These are phyloP conservation scores for Sepioteuthis lessoniana DNA, from an alignment of 2,888 invertebrate species.

Conservation along the genomic window DNA sequence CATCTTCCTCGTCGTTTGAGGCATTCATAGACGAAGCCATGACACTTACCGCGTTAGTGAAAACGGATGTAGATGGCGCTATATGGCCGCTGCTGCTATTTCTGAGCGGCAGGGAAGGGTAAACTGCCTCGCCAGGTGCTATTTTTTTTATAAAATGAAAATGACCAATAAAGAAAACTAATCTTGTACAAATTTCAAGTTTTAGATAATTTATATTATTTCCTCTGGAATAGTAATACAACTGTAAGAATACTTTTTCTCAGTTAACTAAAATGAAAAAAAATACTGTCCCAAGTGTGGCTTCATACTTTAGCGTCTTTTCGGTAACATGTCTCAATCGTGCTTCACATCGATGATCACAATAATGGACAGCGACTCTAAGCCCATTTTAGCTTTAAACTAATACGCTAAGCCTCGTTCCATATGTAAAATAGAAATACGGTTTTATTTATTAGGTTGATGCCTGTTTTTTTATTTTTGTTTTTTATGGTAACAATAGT, in stretches of 20 bases:
- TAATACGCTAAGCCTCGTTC: background rate
- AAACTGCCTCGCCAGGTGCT: constrained; percentile 42
- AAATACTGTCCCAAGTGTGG: background rate
- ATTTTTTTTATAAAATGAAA: background rate
- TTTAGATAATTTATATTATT: background rate
- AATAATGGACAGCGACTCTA: background rate
- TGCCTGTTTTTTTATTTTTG: background rate
- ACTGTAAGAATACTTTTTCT: background rate
- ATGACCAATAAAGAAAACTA: background rate
- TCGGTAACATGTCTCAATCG: background rate
- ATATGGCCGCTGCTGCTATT: constrained; percentile 38
- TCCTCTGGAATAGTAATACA: background rate
- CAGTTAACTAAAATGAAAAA: background rate
- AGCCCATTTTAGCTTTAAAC: background rate
- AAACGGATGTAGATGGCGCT: constrained; percentile 48
- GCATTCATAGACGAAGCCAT: constrained; percentile 49
- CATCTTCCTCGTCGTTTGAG: constrained; percentile 64
- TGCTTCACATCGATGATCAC: background rate
- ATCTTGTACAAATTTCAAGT: background rate
- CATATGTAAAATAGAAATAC: background rate
- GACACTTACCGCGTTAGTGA: constrained; percentile 39
- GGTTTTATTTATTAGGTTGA: background rate
- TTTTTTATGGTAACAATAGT: background rate
- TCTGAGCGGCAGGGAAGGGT: background rate
- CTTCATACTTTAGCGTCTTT: background rate